Conservation (phyloP, 2,797 vertebrate species). For the Hemibagrus guttatus region DNA sequence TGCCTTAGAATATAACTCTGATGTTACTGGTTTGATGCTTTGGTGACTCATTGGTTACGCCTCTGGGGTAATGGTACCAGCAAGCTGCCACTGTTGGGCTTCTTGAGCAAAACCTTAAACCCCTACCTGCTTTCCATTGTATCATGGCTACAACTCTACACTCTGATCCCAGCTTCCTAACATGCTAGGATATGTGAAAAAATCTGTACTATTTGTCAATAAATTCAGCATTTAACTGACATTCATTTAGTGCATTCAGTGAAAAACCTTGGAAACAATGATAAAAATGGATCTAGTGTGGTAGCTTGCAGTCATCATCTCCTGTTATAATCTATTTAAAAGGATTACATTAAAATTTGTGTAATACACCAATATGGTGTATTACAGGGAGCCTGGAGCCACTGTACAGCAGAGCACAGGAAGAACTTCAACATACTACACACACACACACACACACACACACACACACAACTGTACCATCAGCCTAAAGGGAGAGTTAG, state of each 20-base stretch:
- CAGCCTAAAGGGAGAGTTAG: neutral
- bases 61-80: neutral
- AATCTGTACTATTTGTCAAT: neutral
- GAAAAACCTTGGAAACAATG: neutral
- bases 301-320: neutral
- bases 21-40: neutral
- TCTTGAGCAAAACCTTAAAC: neutral
- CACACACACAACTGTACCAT: neutral
- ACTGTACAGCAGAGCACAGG: neutral
- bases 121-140: neutral
- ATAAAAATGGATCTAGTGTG: neutral
- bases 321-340: neutral
- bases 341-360: slow-evolving; percentile 1
- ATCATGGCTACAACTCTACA: neutral
- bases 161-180: neutral
- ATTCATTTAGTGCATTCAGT: neutral
- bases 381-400: neutral
- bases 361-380: slow-evolving; percentile 9
- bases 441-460: neutral
- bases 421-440: neutral
- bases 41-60: neutral
- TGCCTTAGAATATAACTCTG: neutral
- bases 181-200: neutral
- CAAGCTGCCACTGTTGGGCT: neutral
- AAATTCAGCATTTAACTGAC: no score